These are phyloP conservation scores for Graphium colonna DNA, from an alignment of 2,888 invertebrate species.

Conservation along the genomic window DNA sequence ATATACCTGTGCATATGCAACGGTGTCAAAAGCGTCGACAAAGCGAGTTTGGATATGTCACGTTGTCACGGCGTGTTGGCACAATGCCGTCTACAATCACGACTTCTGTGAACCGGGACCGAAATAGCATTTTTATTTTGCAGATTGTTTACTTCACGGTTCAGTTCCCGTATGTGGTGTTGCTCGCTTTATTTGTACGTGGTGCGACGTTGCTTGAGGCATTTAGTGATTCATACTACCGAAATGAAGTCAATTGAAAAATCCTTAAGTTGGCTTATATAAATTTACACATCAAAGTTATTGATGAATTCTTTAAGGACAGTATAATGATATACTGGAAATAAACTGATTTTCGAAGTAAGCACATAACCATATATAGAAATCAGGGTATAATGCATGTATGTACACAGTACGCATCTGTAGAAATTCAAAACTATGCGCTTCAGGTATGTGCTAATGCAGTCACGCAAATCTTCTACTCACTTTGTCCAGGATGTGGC, in stretches of 20 bases:
- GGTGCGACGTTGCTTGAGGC: constrained; percentile 90
- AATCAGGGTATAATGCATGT: too few relatives aligned
- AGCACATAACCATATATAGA: too few relatives aligned
- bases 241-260: constrained; percentile 86
- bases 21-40: constrained; percentile 93
- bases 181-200: constrained; percentile 85
- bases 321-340: too few relatives aligned
- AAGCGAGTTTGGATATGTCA: constrained; percentile 69
- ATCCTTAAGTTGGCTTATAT: constrained; percentile 82
- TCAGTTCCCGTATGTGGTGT: constrained; percentile 88
- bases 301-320: too few relatives aligned
- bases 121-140: constrained; percentile 38
- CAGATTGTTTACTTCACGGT: constrained; percentile 92
- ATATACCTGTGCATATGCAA: constrained; percentile 92
- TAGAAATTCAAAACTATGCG: too few relatives aligned
- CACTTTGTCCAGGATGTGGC: constrained; percentile 93
- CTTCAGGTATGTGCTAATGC: constrained; percentile 94
- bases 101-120: constrained; percentile 29
- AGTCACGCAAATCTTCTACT: constrained; percentile 95
- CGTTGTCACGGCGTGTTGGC: constrained; percentile 39
- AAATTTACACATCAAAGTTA: too few relatives aligned
- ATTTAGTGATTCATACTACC: constrained; percentile 89
- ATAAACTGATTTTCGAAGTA: too few relatives aligned
- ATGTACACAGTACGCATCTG: too few relatives aligned
- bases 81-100: constrained; percentile 36